Conservation (phyloP, 2,888 invertebrate species). For the Pseudoips prasinana region DNA sequence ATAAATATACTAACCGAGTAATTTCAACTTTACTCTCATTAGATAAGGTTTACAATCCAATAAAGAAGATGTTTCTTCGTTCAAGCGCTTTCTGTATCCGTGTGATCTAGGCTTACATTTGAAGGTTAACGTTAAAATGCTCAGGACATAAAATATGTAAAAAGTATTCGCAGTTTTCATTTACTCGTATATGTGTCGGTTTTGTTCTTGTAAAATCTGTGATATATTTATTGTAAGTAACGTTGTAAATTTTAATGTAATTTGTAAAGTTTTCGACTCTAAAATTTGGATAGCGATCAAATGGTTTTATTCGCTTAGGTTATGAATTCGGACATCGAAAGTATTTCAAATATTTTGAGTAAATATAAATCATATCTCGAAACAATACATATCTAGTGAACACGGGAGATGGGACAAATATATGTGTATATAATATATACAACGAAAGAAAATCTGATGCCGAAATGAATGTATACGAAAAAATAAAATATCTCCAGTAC, state of each 20-base stretch:
- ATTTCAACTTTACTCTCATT: too few relatives aligned
- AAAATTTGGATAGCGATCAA: slow-evolving; percentile 40
- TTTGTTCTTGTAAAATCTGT: slow-evolving; percentile 78
- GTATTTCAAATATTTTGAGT: slow-evolving; percentile 30
- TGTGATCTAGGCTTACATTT: too few relatives aligned
- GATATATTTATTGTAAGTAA: slow-evolving; percentile 81
- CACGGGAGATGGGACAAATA: slow-evolving; percentile 30
- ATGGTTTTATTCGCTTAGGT: slow-evolving; percentile 32
- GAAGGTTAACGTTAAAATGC: slow-evolving; percentile 34
- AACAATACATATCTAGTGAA: slow-evolving; percentile 73
- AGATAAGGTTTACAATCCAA: too few relatives aligned
- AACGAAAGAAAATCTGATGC: slow-evolving; percentile 55
- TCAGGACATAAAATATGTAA: slow-evolving; percentile 36
- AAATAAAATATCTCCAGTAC: slow-evolving; percentile 43
- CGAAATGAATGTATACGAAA: slow-evolving; percentile 74
- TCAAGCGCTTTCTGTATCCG: too few relatives aligned
- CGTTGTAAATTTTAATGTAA: slow-evolving; percentile 59
- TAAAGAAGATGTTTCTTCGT: too few relatives aligned
- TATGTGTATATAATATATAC: slow-evolving; percentile 50
- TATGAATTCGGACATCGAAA: slow-evolving; percentile 38
- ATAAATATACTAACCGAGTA: too few relatives aligned
- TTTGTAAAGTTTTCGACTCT: slow-evolving; percentile 51
- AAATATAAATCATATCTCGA: slow-evolving; percentile 67
- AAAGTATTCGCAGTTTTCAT: slow-evolving; percentile 34
- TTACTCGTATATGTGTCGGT: slow-evolving; percentile 43